Evolutionary conservation across 2,113 vertebrate species (phyloP), one percentile per base, ranked within the genome.

Genomic region (Mungos mungo): DNA sequence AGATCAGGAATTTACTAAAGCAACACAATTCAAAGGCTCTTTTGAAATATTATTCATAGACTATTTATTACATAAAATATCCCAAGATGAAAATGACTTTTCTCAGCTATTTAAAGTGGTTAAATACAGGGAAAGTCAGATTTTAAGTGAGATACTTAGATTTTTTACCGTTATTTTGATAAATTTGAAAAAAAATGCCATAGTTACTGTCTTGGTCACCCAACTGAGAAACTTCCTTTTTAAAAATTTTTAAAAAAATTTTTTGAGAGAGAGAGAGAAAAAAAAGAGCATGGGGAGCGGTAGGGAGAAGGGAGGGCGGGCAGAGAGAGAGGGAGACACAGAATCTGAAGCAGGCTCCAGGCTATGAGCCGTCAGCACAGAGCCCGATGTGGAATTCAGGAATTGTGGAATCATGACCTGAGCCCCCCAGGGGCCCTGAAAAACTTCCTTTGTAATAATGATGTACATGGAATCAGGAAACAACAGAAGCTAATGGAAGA

Each of bases 21-120:
- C 21, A 69, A 65, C 72, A 2, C 66, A 69, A 94, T 76, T 82
- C 27, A 80, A 87, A 50, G 0, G 4, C 35, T 47, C 68, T 77
- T 77, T 50, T 27, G 66, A 93, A 91, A 81, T 15, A 60, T 50
- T 92, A 31, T 50, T 38, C 77, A 1, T 83, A 69, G 54, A 65
- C 18, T 68, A 13, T 72, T 45, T 50, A 77, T 72, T 92, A 83
- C 4, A 57, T 38, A 72, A 76, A 69, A 68, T 79, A 88, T 25
- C 47, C n/a, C 63, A 83, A 65, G 35, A 41, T 38, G 18, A 94
- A 89, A 88, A 29, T 41, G 13, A 83, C 25, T 85, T 82, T 94
- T 74, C 10, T 13, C 72, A 35, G 13, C 12, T 65, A 77, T 80
- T 77, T 7, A 25, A 81, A 69, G 15, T 90, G 6, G 2, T 63